Evolutionary conservation across 1,140 invertebrate species (phyloP), one percentile per base, ranked within the genome.

Genomic region (Tetragnatha versicolor): DNA sequence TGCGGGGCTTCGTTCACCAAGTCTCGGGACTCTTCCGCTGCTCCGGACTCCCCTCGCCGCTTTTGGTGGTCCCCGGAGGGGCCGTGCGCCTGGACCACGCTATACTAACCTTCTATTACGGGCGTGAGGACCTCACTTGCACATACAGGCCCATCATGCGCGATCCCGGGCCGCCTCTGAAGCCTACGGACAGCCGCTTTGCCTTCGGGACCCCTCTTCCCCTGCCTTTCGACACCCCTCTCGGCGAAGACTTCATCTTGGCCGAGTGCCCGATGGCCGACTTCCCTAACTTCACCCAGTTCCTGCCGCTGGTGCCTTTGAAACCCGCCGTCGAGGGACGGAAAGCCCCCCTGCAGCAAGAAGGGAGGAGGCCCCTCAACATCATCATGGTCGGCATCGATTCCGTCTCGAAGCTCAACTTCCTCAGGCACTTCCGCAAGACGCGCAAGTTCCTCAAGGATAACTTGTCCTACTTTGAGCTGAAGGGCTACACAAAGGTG

Each of bases 381-480:
- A 33, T 82, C 53, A 69, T 84, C 45, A 27, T 86, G 79, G 66
- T 85, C 49, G 81, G 85, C 78, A 81, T 83, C 17, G 82, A 82
- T 86, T 81, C 82, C 84, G 66, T 83, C 17, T 82, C 81, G 75
- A 63, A 83, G 84, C 80, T 79, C 66, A 72, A 86, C 77, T 68
- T 82, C 82, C 25, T 79, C 79, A 58, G 84, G 35, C 82, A 87
- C 81, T 84, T 86, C 82, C 77, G 81, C 68, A 60, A 77, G 53
- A 70, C 79, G 49, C 31, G 60, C 29, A 65, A 61, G 17, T 80
- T 81, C 25, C 86, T 98, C 31, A 91, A 87, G 0, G 86, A 94
- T 14, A 84, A 87, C 12, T 84, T 97, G 17, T 86, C 89, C 29
- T 90, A 90, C 5, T 39, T 84, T n/a, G 55, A 79, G 81, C 82